Percentiles rank a stretch among this genome's conserved stretches.
phyloP scores from a whole-genome alignment of 2,888 invertebrate species.

The Cephus pygmeus region DNA sequence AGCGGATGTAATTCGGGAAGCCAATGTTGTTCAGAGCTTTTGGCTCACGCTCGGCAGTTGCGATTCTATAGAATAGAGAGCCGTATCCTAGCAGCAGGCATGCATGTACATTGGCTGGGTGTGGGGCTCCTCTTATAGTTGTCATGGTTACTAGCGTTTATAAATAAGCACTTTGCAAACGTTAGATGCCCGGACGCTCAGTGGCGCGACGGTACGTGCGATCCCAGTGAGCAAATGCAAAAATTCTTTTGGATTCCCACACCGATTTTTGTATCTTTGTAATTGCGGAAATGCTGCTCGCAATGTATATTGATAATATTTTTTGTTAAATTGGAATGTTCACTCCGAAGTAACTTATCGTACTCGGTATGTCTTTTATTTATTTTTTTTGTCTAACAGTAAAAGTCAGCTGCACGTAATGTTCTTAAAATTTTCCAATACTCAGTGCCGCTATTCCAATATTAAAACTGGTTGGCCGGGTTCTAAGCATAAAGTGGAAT shows the following conservation, averaged over 20 bases:
- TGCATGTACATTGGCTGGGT: not conserved
- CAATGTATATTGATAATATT: not conserved
- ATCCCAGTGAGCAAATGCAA: not conserved
- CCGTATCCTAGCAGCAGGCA: not conserved
- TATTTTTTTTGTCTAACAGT: too few relatives aligned
- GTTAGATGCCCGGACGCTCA: not conserved
- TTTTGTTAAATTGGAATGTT: too few relatives aligned
- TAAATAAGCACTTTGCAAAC: conserved; percentile 31
- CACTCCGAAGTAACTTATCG: too few relatives aligned
- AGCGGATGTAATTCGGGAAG: conserved; percentile 4
- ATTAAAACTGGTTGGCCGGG: not conserved
- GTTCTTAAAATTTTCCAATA: not conserved
- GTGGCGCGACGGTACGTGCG: not conserved
- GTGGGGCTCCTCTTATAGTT: not conserved
- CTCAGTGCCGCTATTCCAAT: not conserved
- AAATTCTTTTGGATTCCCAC: not conserved
- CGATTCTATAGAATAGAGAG: not conserved
- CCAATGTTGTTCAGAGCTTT: conserved; percentile 13
- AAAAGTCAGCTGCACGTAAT: too few relatives aligned
- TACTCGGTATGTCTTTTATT: too few relatives aligned
- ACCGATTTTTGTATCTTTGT: not conserved
- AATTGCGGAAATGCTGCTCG: not conserved
- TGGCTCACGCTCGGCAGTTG: conserved; percentile 20
- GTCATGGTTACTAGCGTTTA: conserved; percentile 20
- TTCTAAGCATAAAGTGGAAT: not conserved